Evolutionary conservation across 2,888 invertebrate species (phyloP), one percentile per base, ranked within the genome.

Genomic region (Bombylius major): DNA sequence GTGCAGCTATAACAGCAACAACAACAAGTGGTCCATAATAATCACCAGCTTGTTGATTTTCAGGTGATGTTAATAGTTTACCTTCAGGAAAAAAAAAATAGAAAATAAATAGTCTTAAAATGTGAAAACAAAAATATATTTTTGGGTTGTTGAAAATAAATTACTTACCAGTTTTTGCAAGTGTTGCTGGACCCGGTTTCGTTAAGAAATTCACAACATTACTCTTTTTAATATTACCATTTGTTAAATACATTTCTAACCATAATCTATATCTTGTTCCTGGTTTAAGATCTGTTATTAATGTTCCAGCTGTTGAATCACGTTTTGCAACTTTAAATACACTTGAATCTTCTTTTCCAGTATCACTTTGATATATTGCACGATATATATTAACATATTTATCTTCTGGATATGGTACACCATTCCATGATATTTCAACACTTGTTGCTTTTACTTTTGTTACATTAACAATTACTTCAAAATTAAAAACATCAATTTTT

Each of bases 21-120:
- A 88, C 88, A 46, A 93, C 90, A 66, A 94, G 75, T 7, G 92
- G 89, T 47, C 89, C 87, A 71, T 92, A 93, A 75, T 93, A 94
- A 73, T 89, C 88, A 32, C 86, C 86, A 47, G 62, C 66, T 46
- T 66, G 66, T 54, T 70, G 69, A 23, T 67, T 68, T 39, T 67
- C 64, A 13, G 65, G 65, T 46, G 76, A 74, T 51, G 76, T 70
- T 14, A 72, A 77, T 7, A 80, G 72, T 73, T 81, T 81, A 47
- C 79, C 81, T 76, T 65, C 11, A 49, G 44, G 48, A 51, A 55
- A 60, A 45, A 59, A 32, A 59, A 50, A 52, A 56, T 31, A 32
- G 13, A 14, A 51, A 54, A 47, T 47, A 54, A 46, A 32, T 31
- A 58, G n/a, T n/a, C 56, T 32, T 50, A 52, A 31, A 46, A 45